Conservation (phyloP, 2,888 invertebrate genomes). For the Drosophila anceps region DNA sequence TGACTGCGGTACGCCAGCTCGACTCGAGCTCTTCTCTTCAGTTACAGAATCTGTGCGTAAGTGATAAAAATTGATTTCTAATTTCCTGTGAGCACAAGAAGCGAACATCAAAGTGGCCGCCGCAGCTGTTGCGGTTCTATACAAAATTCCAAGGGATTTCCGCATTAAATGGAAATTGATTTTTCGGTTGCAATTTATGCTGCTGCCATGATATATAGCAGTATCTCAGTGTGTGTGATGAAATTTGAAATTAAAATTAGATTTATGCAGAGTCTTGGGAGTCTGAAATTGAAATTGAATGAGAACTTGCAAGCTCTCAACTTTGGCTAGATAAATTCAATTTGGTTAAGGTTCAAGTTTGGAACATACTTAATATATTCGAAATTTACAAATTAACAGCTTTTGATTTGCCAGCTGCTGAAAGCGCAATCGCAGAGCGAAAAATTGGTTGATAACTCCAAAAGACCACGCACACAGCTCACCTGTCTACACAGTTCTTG, state of each 20-base stretch:
- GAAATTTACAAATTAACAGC: not conserved
- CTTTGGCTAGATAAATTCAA: not conserved
- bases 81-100: slow-evolving; percentile 58
- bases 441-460: not conserved
- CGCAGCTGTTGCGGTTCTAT: slow-evolving; percentile 2
- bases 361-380: not conserved
- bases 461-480: not conserved
- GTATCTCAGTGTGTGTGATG: slow-evolving; percentile 7
- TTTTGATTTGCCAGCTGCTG: not conserved
- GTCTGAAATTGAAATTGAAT: not conserved
- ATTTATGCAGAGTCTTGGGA: slow-evolving; percentile 50
- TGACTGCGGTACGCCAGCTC: slow-evolving; percentile 1
- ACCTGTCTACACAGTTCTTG: slow-evolving; percentile 52
- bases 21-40: not conserved
- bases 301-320: not conserved
- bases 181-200: slow-evolving; percentile 61
- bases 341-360: not conserved
- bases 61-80: slow-evolving; percentile 54
- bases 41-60: slow-evolving; percentile 23
- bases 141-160: slow-evolving; percentile 21
- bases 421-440: not conserved
- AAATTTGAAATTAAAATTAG: slow-evolving; percentile 48
- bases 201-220: slow-evolving; percentile 50
- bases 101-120: slow-evolving; percentile 29
- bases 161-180: slow-evolving; percentile 65